These are phyloP conservation scores for Atherinosoma microstoma DNA, from an alignment of 2,797 vertebrate genomes.

Conservation along the genomic window DNA sequence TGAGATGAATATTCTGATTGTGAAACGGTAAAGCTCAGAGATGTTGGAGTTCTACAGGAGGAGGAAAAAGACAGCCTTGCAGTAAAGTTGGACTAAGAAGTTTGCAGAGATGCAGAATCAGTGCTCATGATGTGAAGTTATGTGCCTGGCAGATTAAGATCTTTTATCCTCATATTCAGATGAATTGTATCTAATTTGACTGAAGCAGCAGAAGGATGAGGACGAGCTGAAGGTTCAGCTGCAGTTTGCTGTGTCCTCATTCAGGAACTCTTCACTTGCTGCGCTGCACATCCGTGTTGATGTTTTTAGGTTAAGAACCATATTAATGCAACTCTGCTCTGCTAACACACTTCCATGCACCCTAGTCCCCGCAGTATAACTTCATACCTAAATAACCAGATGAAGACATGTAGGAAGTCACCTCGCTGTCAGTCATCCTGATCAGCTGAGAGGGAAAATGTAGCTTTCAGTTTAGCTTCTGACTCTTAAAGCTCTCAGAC, in stretches of 20 bases:
- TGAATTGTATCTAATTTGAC: background rate
- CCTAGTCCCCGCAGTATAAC: background rate
- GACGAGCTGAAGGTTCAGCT: background rate
- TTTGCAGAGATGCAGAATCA: background rate
- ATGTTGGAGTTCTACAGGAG: slow-evolving; percentile 16
- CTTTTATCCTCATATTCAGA: background rate
- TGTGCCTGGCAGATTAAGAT: background rate
- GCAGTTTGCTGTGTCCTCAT: slow-evolving; percentile 28
- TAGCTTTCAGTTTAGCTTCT: too few species aligned
- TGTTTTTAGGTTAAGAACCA: slow-evolving; percentile 40
- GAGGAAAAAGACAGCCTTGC: background rate
- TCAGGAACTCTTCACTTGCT: slow-evolving; percentile 16
- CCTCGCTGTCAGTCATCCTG: too few species aligned
- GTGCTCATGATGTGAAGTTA: background rate
- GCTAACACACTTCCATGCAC: background rate
- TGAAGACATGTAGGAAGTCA: too few species aligned
- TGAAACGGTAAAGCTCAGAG: slow-evolving; percentile 27
- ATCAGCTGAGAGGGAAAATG: too few species aligned
- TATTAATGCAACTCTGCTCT: slow-evolving; percentile 32
- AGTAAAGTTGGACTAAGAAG: background rate
- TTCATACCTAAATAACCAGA: background rate
- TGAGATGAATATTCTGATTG: slow-evolving; percentile 46
- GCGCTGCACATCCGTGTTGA: slow-evolving; percentile 11
- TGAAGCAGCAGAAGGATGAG: background rate
- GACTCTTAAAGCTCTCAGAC: too few species aligned